phyloP scores from a whole-genome alignment of 2,888 invertebrate genomes.

The Bimastos eiseni region DNA sequence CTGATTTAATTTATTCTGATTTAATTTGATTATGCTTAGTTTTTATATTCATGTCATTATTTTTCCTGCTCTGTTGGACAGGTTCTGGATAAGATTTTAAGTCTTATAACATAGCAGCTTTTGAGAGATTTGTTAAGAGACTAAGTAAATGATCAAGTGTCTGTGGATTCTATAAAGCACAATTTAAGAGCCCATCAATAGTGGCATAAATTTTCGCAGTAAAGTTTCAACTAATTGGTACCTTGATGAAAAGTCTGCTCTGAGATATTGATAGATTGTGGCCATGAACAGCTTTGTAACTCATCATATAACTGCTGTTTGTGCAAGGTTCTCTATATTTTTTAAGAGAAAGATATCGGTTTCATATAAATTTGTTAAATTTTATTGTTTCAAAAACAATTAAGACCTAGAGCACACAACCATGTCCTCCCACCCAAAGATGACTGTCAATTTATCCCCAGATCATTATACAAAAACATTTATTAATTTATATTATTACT shows the following conservation, averaged over 20 bases:
- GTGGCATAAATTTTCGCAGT: no score
- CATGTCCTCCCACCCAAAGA: no score
- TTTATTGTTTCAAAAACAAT: background rate
- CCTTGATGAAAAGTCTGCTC: background rate
- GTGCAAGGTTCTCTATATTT: background rate
- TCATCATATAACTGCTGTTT: background rate
- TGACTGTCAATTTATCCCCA: no score
- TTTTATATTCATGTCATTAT: background rate
- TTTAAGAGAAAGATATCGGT: background rate
- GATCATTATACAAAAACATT: no score
- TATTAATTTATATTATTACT: no score
- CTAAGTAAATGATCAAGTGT: background rate
- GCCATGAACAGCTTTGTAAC: background rate
- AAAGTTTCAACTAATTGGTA: background rate
- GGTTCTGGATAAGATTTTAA: no score
- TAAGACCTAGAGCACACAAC: no score
- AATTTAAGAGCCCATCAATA: no score
- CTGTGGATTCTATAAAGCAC: background rate
- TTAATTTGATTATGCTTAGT: background rate
- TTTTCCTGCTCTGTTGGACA: no score
- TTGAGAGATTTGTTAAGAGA: background rate
- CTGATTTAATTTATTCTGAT: no score
- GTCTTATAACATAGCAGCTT: background rate
- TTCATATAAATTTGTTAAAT: background rate
- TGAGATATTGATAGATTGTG: background rate